Evolutionary conservation across 2,797 vertebrate species (phyloP).

Genomic region (Silurus aristotelis): DNA sequence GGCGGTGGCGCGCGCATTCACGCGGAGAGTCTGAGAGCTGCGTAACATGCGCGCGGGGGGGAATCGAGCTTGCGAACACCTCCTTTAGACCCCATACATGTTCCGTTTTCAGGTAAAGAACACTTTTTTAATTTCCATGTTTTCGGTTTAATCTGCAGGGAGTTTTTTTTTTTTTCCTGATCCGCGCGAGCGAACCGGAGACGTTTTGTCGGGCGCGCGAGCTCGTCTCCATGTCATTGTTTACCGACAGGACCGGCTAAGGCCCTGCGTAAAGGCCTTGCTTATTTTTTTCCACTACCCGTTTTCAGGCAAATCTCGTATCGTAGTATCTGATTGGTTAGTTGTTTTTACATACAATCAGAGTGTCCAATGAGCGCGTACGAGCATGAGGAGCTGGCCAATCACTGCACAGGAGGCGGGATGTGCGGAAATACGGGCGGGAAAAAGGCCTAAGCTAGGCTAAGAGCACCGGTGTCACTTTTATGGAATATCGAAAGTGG

Average conservation of each 20-base stretch:
- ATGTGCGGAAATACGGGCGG: conserved; percentile 1
- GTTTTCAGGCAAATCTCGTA: background rate
- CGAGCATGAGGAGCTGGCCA: background rate
- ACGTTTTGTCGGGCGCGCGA: too few species aligned
- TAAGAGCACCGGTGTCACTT: conserved; percentile 18
- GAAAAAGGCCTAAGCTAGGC: conserved; percentile 13
- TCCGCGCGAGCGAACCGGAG: accelerated
- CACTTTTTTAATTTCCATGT: accelerated
- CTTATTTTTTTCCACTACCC: background rate
- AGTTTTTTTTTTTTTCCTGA: too few species aligned
- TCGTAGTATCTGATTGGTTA: background rate
- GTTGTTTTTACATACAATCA: background rate
- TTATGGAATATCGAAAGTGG: background rate
- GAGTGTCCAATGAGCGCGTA: background rate
- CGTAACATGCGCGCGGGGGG: conserved; percentile 69
- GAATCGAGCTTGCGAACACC: conserved; percentile 43
- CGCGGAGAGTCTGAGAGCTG: conserved; percentile 52
- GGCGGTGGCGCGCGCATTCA: conserved; percentile 41
- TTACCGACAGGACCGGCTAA: conserved; percentile 57
- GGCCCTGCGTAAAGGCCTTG: conserved; percentile 55
- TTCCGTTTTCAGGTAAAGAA: conserved; percentile 79
- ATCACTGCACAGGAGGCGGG: background rate
- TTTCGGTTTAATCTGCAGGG: accelerated
- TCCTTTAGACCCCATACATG: conserved; percentile 71
- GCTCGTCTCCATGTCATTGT: conserved; percentile 56